Evolutionary conservation across 2,797 vertebrate species (phyloP), one percentile per base, ranked within the genome.

Genomic region (Pseudocheirus occidentalis): DNA sequence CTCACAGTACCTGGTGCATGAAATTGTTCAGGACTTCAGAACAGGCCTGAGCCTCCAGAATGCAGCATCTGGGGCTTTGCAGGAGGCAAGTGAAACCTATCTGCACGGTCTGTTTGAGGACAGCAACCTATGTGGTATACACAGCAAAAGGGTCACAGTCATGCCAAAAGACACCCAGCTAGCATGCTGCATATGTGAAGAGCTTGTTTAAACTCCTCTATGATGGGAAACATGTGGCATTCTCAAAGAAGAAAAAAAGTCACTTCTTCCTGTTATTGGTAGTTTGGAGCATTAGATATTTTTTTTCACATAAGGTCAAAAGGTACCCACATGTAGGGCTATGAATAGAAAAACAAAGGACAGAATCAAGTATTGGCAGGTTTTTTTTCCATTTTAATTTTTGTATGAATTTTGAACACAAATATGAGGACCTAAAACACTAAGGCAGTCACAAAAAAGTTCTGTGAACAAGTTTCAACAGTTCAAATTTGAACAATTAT

Each of bases 401-500:
- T 73, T 21, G n/a, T 73, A 16, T 40, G n/a, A 40, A 73, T 73
- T 73, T 73, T 18, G 5, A 73, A 73, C n/a, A 18, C 66, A 73
- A 40, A 21, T 40, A 40, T 9, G 34, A 73, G 18, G 16, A 73
- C 18, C 16, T 6, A 73, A 73, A 73, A 73, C 6, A 3, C n/a
- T 18, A 73, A 73, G 21, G n/a, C 16, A 40, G n/a, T 40, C 66
- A 73, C 2, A 5, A 40, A 66, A 73, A 73, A 6, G 6, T 73
- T 73, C 66, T 73, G 21, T 24, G n/a, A 73, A 21, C n/a, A 73
- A 73, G 66, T 73, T 73, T 73, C 66, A 73, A 40, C 34, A 66
- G n/a, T 66, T 66, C 62, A 66, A 18, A 34, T n/a, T n/a, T 66
- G 62, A 98, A 98, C 96, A 98, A 98, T 94, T 98, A 98, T 98